Evolutionary conservation across 2,113 vertebrate species (phyloP).

Genomic region (Sphyrna mokarran): DNA sequence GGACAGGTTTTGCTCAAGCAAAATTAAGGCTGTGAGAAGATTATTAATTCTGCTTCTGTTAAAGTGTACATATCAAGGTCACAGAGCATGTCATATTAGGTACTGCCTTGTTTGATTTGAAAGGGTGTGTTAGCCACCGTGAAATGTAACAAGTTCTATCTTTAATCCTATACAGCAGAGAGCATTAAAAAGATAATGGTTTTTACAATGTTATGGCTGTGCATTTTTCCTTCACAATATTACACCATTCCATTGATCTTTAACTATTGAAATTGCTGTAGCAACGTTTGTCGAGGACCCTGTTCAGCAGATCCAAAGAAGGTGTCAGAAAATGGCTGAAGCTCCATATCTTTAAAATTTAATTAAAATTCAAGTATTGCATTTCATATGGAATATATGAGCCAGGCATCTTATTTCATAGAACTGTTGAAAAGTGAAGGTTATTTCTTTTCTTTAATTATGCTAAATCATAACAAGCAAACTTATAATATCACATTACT

Average conservation of each 20-base stretch:
- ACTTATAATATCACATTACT: not conserved
- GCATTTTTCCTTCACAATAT: not conserved
- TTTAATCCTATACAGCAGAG: not conserved
- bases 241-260: not conserved
- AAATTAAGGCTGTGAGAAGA: constrained; percentile 38
- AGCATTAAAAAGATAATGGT: not conserved
- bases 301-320: not conserved
- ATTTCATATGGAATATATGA: not conserved
- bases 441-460: not conserved
- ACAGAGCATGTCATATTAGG: constrained; percentile 37
- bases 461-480: not conserved
- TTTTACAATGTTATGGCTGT: not conserved
- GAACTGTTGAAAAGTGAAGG: not conserved
- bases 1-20: constrained; percentile 33
- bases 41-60: constrained; percentile 35
- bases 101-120: constrained; percentile 33
- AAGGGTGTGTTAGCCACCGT: constrained; percentile 1
- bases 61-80: constrained; percentile 23
- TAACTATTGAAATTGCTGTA: not conserved
- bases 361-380: not conserved
- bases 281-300: not conserved
- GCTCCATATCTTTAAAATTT: not conserved
- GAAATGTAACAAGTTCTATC: constrained; percentile 31
- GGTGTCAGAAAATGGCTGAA: not conserved
- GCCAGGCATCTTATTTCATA: not conserved